Conservation (phyloP, 1,140 invertebrate species). For the Drosophila ironensis region DNA sequence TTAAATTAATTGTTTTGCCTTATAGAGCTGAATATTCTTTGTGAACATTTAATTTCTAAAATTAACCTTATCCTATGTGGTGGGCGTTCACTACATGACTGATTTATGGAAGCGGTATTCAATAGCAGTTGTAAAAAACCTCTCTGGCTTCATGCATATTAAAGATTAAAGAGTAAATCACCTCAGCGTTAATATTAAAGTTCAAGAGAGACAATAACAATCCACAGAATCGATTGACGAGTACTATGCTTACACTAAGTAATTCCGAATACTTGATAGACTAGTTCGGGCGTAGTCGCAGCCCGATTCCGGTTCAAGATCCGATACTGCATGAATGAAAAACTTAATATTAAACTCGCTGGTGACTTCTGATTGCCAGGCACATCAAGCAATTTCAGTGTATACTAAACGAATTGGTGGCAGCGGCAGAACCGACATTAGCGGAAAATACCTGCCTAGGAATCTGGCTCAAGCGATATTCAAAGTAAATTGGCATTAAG, state of each 20-base stretch:
- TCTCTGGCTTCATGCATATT: constrained; percentile 16
- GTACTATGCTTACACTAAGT: constrained; percentile 16
- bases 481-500: constrained; percentile 52
- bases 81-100: constrained; percentile 17
- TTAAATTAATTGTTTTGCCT: too few relatives aligned
- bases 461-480: constrained; percentile 28
- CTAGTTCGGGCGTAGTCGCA: constrained; percentile 19
- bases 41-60: not conserved
- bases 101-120: not conserved
- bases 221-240: not conserved
- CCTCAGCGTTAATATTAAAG: not conserved
- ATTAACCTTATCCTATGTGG: constrained; percentile 6
- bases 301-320: constrained; percentile 8
- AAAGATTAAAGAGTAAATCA: constrained; percentile 16
- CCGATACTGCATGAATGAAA: constrained; percentile 29
- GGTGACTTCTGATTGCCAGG: constrained; percentile 12
- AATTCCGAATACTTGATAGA: constrained; percentile 40
- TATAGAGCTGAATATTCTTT: not conserved
- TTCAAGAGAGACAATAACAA: constrained; percentile 1
- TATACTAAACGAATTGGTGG: constrained; percentile 54
- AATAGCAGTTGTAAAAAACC: constrained; percentile 1
- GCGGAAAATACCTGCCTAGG: constrained; percentile 9
- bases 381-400: constrained; percentile 31
- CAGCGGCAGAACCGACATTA: constrained; percentile 1
- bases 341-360: constrained; percentile 20